Evolutionary conservation across 2,797 vertebrate genomes (phyloP).

Genomic region (Leuciscus waleckii): DNA sequence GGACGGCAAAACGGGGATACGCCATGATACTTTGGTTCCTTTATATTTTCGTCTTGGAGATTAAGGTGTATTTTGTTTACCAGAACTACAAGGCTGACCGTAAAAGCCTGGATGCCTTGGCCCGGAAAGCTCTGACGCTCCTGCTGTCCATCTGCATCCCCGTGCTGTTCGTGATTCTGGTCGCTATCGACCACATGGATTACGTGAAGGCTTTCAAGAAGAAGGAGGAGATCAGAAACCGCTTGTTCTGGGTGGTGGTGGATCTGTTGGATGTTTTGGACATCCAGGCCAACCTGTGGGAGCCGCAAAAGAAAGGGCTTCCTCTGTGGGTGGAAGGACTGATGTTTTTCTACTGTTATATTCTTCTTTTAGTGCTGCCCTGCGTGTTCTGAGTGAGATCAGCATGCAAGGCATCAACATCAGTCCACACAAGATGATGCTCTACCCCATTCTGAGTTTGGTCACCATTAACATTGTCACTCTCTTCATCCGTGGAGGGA

Average conservation of each 20-base stretch:
- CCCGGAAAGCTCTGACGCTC: conserved; percentile 81
- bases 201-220: conserved; percentile 88
- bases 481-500: conserved; percentile 85
- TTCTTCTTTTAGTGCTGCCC: conserved; percentile 82
- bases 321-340: conserved; percentile 83
- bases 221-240: conserved; percentile 86
- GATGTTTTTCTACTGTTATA: conserved; percentile 90
- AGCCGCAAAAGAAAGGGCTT: conserved; percentile 85
- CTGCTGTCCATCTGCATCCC: conserved; percentile 82
- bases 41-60: conserved; percentile 87
- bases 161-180: conserved; percentile 80
- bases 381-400: conserved; percentile 84
- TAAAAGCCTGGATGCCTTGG: conserved; percentile 81
- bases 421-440: conserved; percentile 84
- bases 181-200: conserved; percentile 86
- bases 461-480: conserved; percentile 85
- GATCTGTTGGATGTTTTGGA: conserved; percentile 89
- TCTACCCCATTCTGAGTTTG: conserved; percentile 86
- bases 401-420: conserved; percentile 88
- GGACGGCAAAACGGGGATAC: conserved; percentile 87
- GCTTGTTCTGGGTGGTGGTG: conserved; percentile 89
- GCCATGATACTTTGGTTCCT: conserved; percentile 89
- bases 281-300: conserved; percentile 89
- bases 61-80: conserved; percentile 88
- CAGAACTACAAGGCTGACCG: conserved; percentile 91